These are phyloP conservation scores for Mycetomoellerius zeteki DNA, from an alignment of 1,140 invertebrate genomes.

Conservation along the genomic window DNA sequence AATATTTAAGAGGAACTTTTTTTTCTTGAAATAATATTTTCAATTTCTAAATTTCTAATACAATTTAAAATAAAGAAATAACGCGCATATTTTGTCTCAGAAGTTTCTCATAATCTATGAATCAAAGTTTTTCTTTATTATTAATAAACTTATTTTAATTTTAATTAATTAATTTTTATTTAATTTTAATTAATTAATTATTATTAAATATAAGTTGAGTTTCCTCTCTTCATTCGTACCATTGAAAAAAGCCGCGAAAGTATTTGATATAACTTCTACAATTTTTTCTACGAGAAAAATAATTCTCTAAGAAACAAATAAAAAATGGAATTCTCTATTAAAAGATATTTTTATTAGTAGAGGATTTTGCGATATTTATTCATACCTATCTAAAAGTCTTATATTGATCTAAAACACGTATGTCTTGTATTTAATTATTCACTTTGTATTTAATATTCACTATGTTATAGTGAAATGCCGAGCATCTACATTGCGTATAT, in stretches of 20 bases:
- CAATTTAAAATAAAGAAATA: constrained; percentile 10
- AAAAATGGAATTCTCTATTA: neutral
- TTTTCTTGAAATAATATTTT: neutral
- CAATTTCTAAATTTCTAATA: neutral
- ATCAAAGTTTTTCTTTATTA: constrained; percentile 17
- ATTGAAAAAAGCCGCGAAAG: neutral
- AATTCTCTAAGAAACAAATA: neutral
- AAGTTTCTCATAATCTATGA: constrained; percentile 24
- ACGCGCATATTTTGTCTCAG: constrained; percentile 1
- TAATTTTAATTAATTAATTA: constrained; percentile 15
- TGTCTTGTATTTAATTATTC: neutral
- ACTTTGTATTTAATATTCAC: neutral
- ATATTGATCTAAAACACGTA: neutral
- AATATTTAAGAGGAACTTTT: neutral
- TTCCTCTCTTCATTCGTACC: neutral
- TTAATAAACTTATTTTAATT: neutral
- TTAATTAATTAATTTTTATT: neutral
- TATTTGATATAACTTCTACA: constrained; percentile 1
- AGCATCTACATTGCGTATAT: neutral
- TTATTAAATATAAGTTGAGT: neutral
- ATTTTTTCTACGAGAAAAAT: neutral
- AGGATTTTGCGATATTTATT: neutral
- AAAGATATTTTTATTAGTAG: neutral
- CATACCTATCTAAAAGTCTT: neutral
- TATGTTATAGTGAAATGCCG: neutral